Conservation (phyloP, 2,113 vertebrate genomes). For the Nasalis larvatus region DNA sequence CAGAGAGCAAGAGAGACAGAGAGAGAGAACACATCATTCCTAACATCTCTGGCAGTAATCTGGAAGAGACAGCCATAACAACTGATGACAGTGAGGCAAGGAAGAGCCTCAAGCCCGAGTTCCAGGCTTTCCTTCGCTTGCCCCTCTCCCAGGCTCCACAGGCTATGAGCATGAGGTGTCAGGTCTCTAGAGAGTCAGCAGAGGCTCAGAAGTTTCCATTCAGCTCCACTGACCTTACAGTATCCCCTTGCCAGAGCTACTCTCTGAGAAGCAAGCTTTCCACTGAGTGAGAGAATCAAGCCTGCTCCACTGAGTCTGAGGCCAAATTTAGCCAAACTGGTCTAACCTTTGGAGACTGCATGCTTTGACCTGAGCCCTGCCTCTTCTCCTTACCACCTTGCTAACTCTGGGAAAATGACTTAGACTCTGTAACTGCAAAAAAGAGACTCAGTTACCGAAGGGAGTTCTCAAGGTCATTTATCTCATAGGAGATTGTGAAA, state of each 20-base stretch:
- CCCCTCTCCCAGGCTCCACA: neutral
- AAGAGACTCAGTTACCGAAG: neutral
- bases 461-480: neutral
- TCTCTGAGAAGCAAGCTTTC: neutral
- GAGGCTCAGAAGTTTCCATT: neutral
- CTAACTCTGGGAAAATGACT: neutral
- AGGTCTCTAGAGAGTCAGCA: neutral
- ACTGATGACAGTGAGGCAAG: neutral
- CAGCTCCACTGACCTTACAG: neutral
- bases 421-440: neutral
- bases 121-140: neutral
- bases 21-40: neutral
- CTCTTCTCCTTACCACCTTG: neutral
- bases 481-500: neutral
- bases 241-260: no score
- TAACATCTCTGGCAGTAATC: neutral
- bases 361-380: neutral
- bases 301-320: neutral
- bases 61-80: neutral
- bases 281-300: neutral
- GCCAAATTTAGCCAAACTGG: neutral
- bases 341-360: neutral
- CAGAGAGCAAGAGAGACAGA: neutral
- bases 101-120: neutral
- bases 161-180: neutral